Evolutionary conservation across 1,140 invertebrate species (phyloP).

Genomic region (Drosophila micromelanica): DNA sequence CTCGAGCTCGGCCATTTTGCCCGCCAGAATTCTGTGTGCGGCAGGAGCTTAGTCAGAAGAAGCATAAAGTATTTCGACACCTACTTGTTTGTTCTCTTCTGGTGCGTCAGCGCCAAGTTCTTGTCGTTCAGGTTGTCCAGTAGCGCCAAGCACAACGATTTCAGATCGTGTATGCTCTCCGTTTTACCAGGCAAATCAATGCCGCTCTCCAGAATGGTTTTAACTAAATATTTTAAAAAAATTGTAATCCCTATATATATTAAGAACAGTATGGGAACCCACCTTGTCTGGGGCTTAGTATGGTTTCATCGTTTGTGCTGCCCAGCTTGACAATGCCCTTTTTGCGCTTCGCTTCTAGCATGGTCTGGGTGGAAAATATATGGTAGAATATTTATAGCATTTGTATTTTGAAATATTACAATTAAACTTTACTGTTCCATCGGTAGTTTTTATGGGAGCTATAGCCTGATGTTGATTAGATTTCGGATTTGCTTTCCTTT

Average conservation of each 20-base stretch:
- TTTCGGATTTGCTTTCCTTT: too few relatives aligned
- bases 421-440: too few relatives aligned
- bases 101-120: constrained; percentile 91
- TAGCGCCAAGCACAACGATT: constrained; percentile 90
- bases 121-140: constrained; percentile 94
- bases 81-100: constrained; percentile 92
- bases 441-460: too few relatives aligned
- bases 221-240: constrained; percentile 84
- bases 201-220: constrained; percentile 88
- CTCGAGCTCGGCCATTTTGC: constrained; percentile 86
- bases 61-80: neutral
- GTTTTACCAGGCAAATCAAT: constrained; percentile 88
- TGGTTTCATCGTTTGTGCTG: constrained; percentile 84
- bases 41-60: too few relatives aligned
- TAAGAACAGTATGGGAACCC: neutral
- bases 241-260: neutral
- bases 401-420: too few relatives aligned
- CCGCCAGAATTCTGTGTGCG: constrained; percentile 86
- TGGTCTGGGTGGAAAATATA: constrained; percentile 82
- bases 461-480: too few relatives aligned
- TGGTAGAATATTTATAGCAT: neutral
- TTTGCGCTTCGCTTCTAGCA: constrained; percentile 87
- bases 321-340: constrained; percentile 87
- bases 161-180: constrained; percentile 90
- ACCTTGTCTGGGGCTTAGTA: constrained; percentile 88